Conservation (phyloP, 2,888 invertebrate genomes). For the Heliconius ethilla region DNA sequence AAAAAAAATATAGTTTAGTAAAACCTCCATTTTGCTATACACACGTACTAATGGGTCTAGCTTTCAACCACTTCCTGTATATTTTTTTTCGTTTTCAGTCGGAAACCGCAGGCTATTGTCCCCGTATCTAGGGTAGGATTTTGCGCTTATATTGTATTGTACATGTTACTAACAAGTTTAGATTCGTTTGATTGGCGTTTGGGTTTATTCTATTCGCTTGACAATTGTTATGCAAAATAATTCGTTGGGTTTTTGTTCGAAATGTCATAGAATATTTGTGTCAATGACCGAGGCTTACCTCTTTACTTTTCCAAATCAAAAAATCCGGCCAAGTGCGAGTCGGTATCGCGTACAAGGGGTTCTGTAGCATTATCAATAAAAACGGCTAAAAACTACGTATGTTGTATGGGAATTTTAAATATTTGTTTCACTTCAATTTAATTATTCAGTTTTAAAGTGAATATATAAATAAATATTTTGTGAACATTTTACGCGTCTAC, state of each 20-base stretch:
- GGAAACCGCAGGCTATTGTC: slow-evolving; percentile 45
- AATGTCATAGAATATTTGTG: background rate
- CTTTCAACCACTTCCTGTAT: slow-evolving; percentile 39
- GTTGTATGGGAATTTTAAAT: too few relatives aligned
- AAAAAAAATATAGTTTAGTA: slow-evolving; percentile 2
- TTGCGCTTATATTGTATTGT: slow-evolving; percentile 44
- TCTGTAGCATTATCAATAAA: too few relatives aligned
- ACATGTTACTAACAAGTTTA: slow-evolving; percentile 43
- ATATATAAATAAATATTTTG: too few relatives aligned
- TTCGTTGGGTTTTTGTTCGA: slow-evolving; percentile 11
- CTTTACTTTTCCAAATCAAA: background rate
- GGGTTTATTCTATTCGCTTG: slow-evolving; percentile 32
- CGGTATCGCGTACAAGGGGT: too few relatives aligned
- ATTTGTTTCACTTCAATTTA: too few relatives aligned
- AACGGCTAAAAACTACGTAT: too few relatives aligned
- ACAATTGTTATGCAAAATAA: slow-evolving; percentile 19
- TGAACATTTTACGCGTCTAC: too few relatives aligned
- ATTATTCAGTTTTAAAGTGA: too few relatives aligned
- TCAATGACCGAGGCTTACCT: background rate
- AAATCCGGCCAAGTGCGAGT: background rate
- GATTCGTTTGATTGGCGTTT: slow-evolving; percentile 44
- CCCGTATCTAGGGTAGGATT: slow-evolving; percentile 44
- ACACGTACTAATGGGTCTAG: slow-evolving; percentile 34
- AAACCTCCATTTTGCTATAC: slow-evolving; percentile 15
- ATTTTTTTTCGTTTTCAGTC: slow-evolving; percentile 40